Evolutionary conservation across 1,140 invertebrate genomes (phyloP).

Genomic region (Eriocheir sinensis): DNA sequence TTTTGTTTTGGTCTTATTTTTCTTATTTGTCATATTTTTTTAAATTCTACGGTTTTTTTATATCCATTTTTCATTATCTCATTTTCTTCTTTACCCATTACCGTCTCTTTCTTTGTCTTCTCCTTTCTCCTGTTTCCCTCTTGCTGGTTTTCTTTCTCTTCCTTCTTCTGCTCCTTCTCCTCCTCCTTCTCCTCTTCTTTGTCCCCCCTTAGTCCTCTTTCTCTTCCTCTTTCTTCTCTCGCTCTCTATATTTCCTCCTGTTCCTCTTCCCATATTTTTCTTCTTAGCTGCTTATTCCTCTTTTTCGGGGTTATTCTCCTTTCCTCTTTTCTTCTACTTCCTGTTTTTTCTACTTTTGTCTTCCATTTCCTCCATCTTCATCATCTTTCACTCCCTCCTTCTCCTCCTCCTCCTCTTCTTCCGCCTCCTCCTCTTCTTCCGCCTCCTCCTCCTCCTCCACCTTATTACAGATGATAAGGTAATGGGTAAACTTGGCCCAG

Average conservation of each 20-base stretch:
- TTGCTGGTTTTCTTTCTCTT: no score
- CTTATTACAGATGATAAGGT: not conserved
- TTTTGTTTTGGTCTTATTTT: not conserved
- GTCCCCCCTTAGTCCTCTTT: not conserved
- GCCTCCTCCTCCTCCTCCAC: conserved; percentile 9
- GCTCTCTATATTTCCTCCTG: no score
- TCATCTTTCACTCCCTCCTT: not conserved
- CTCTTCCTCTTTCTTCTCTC: not conserved
- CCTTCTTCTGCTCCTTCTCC: not conserved
- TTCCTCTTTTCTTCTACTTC: no score
- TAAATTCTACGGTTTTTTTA: no score
- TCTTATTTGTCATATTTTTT: no score
- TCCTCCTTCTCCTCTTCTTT: not conserved
- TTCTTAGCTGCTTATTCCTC: not conserved
- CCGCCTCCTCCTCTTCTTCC: not conserved
- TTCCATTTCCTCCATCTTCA: not conserved
- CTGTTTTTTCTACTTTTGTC: not conserved
- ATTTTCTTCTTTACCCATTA: no score
- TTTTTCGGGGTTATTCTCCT: no score
- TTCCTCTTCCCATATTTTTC: not conserved
- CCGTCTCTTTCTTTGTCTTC: not conserved
- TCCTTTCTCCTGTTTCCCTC: not conserved
- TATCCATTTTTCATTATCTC: no score
- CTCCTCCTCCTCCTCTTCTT: not conserved
- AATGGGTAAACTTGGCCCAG: not conserved